Evolutionary conservation across 2,888 invertebrate species (phyloP), one percentile per base, ranked within the genome.

Genomic region (Tethea ocularis): DNA sequence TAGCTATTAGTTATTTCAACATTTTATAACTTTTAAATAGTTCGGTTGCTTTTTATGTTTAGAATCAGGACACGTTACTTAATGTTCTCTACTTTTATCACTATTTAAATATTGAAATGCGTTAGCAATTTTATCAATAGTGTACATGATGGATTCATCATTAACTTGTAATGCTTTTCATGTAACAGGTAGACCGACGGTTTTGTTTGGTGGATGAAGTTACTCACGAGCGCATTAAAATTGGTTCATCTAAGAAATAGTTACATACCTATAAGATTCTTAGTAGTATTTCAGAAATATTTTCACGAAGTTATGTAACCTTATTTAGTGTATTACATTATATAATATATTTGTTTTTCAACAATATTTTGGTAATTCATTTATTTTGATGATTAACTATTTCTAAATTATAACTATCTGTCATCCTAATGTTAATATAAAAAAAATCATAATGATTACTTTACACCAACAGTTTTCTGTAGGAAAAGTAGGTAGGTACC

Each of bases 141-240:
- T 54, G 58, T 64, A 62, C 71, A 63, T 71, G 53, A 58, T 66
- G 64, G 59, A 72, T 75, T 71, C 66, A 77, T 77, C 74, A 76
- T 63, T 6, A 8, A 8, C 10, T 56, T 53, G 60, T 36, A 57
- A 71, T 68, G 61, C 53, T 67, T 72, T 69, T 68, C 65, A 71
- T 61, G 55, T 52, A 63, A 57, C 63, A 73, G 68, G 61, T 68
- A 64, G 66, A 64, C 72, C 70, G 66, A 72, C 41, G 20, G 51
- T 69, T 63, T 17, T 61, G 62, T 70, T 67, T 73, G 73, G 74
- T 72, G 64, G 72, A 74, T 74, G 73, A 56, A 64, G 63, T 64
- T 62, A 67, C 65, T 65, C 58, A 62, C 64, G 56, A 68, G n/a
- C 66, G 64, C 66, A 73, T 70, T 72, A 71, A 52, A 63, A 46